Base-by-base conservation (phyloP, 1,140 invertebrate genomes). In the Diachasma alloeum region DNA sequence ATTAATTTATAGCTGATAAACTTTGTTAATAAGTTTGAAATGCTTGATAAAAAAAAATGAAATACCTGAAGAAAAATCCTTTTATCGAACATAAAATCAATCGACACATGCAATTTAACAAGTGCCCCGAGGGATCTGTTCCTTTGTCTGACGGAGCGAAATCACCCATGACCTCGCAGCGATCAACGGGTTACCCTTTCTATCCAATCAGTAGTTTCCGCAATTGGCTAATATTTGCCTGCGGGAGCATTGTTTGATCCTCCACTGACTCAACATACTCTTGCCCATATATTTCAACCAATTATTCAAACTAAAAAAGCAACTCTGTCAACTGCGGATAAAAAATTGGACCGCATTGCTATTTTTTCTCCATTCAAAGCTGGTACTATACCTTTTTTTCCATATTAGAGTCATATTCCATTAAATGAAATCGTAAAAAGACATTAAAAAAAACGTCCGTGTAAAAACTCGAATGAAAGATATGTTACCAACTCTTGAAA, bases 151-250 rank as follows among this genome's bases (percentile, higher is more conserved):
- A 53, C 15, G 48, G 48, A 19, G 48, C n/a, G 48, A 53, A 53
- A 53, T 13, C 48, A 53, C 17, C 6, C 17, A 70, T 17, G 11
- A 68, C 4, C 26, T 17, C 0, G 4, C 31, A 31, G 37, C 19
- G 17, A 10, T 13, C 11, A 37, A 69, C 17, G 17, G 31, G 31
- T 31, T 31, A 6, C 17, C 15, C 31, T 42, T 13, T 69, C n/a
- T 42, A 42, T 5, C 37, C 10, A 69, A 69, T 36, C 67, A 69
- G 13, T 39, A 69, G 37, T 31, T 69, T 26, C 39, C 11, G 67
- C 67, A 42, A 37, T 69, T 69, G 67, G 39, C 39, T 69, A 69
- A 69, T 69, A 69, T 69, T 69, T 69, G 67, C 67, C 37, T 42
- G 67, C 8, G 67, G 36, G 17, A 19, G 15, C n/a, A 53, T 53